Evolutionary conservation across 2,113 vertebrate species (phyloP), one percentile per base, ranked within the genome.

Genomic region (Nematolebias whitei): DNA sequence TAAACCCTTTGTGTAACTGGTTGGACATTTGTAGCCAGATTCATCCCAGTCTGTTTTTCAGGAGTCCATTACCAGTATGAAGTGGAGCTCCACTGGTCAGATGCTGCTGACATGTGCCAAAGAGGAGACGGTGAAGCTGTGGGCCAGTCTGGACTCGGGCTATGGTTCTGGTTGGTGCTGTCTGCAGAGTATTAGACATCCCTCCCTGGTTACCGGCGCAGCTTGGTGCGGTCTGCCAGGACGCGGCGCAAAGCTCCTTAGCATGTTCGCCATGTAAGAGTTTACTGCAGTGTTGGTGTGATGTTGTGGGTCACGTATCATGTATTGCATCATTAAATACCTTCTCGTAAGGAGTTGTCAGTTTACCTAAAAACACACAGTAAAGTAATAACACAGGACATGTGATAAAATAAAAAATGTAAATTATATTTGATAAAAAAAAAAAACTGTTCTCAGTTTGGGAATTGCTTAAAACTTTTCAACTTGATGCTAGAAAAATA

Each of bases 81-180:
- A 94, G 61, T 99, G 98, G 98, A 96, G 94, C 84, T 95, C 96
- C 0, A 91, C 85, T 1, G 97, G 98, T 5, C 93, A 91, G 75
- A 92, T 96, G 40, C 87, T 99, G 19, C 83, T 98, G 87, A 98
- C 95, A 0, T 99, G 96, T 90, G 96, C 96, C 83, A 98, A 97
- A 91, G 98, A 99, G 82, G 97, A 98, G 77, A 93, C 84, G 0
- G 96, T 96, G 83, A 96, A 96, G 57, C 91, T 99, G 52, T 99
- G 98, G 98, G 93, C 93, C 0, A 86, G 71, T 45, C 69, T 66
- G 1, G 24, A 92, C 13, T 92, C 91, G 0, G 24, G 91, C 14
- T 70, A 78, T 0, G 92, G 90, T 8, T 84, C 85, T 3, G 93
- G 91, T 18, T 99, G 97, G 98, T 63, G 83, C 43, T 94, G 91